A percentile compares a stretch with the other conserved stretches of the same genome.
Evolutionary conservation across 2,113 vertebrate genomes (phyloP).

Genomic region (Phalacrocorax pelagicus): DNA sequence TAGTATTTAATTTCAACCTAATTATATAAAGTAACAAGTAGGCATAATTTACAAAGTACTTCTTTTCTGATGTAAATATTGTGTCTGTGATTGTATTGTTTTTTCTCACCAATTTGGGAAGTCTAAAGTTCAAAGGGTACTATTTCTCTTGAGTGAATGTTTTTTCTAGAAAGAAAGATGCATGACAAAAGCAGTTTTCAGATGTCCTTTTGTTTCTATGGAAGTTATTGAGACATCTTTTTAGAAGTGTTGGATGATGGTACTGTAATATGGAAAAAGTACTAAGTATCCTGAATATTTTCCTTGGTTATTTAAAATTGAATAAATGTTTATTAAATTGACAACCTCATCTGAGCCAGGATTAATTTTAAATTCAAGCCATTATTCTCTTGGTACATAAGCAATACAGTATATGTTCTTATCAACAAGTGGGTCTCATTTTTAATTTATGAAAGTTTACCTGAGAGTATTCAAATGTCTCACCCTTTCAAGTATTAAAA

Average conservation of each 20-base stretch:
- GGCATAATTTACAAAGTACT: background rate
- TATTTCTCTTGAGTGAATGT: background rate
- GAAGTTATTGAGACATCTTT: background rate
- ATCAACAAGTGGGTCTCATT: background rate
- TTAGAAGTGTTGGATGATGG: background rate
- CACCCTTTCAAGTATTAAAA: background rate
- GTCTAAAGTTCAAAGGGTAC: background rate
- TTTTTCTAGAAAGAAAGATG: background rate
- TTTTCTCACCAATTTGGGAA: background rate
- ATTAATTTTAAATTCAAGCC: constrained; percentile 9
- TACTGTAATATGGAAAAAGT: background rate
- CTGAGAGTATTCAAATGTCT: constrained; percentile 11
- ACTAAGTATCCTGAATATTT: background rate
- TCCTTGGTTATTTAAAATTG: background rate
- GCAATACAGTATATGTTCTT: background rate
- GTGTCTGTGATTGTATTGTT: too few species aligned
- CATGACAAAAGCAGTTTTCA: background rate
- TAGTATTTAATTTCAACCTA: background rate
- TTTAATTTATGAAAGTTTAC: constrained; percentile 32
- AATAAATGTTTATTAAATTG: background rate
- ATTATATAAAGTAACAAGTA: background rate
- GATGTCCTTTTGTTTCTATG: background rate
- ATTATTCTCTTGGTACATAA: background rate
- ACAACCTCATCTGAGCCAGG: background rate
- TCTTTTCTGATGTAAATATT: background rate